These are phyloP conservation scores for Omphaloscelis lunosa DNA, from an alignment of 2,888 invertebrate species.

Conservation along the genomic window DNA sequence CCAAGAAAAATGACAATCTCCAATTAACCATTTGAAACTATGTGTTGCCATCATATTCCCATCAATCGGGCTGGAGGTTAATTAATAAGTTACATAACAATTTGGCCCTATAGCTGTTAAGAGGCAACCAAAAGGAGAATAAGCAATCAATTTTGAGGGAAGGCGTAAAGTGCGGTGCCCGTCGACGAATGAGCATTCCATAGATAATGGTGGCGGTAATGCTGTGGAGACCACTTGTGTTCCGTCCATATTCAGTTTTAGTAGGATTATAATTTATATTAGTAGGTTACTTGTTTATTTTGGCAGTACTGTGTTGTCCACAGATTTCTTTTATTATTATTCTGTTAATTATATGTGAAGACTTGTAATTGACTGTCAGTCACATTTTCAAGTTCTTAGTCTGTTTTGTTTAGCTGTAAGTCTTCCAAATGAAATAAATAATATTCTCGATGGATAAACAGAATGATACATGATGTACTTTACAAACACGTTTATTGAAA, in stretches of 20 bases:
- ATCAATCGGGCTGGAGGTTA: conserved; percentile 57
- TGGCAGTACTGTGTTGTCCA: no score
- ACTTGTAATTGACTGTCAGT: no score
- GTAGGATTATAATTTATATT: not conserved
- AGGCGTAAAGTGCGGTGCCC: conserved; percentile 82
- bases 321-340: no score
- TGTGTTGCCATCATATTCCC: conserved; percentile 55
- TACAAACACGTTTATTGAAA: not conserved
- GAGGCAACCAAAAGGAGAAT: conserved; percentile 78
- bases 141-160: conserved; percentile 81
- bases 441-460: not conserved
- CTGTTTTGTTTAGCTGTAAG: no score
- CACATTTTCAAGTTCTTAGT: no score
- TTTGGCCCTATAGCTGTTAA: conserved; percentile 77
- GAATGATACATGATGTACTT: not conserved
- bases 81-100: conserved; percentile 80
- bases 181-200: conserved; percentile 80
- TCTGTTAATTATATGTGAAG: no score
- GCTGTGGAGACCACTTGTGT: conserved; percentile 72
- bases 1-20: conserved; percentile 71
- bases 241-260: not conserved
- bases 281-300: no score
- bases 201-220: conserved; percentile 72
- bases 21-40: conserved; percentile 71
- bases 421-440: no score